Base-by-base conservation (phyloP, 2,113 vertebrate species). In the Gymnogyps californianus region DNA sequence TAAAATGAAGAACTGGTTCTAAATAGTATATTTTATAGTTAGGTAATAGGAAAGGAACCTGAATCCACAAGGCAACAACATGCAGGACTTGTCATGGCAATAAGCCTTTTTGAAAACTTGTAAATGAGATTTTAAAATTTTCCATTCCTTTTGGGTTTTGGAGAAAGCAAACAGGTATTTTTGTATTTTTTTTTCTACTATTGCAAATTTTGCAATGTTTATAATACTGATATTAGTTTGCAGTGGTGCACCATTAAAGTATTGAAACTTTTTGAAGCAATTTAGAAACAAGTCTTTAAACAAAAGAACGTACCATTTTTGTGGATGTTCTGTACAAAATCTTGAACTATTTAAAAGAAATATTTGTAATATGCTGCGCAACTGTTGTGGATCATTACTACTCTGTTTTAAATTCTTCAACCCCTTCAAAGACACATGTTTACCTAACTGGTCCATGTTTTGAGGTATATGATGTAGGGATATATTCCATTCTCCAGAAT, bases 391-490 rank as follows among this genome's bases (percentile, higher is more conserved):
- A 89, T 95, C 83, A 58, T 79, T 92, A 44, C 57, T 81, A 49
- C 62, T 91, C 38, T 95, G 92, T 95, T 97, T 96, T 87, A 89
- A 89, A 94, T 95, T 94, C 76, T 96, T 92, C 81, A 81, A 2
- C 21, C 44, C 92, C 61, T 87, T 94, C 51, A 72, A 87, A 89
- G 81, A 90, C 93, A 96, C 57, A 49, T 93, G 74, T 96, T 96
- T 95, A 85, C 69, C 72, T 87, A 61, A 87, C 28, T 91, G 20
- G 61, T 91, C 57, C 49, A 42, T 9, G 1, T 69, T 85, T 92
- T 91, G 80, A 76, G 72, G 47, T 95, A 81, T 80, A 38, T 2
- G 3, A 36, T 81, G n/a, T 38, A 58, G 65, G 42, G 36, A 72
- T 82, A 66, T 83, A 72, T 72, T 93, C 61, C 51, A 11, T 94